Evolutionary conservation across 2,888 invertebrate species (phyloP), one percentile per base, ranked within the genome.

Genomic region (Phortica okadai): DNA sequence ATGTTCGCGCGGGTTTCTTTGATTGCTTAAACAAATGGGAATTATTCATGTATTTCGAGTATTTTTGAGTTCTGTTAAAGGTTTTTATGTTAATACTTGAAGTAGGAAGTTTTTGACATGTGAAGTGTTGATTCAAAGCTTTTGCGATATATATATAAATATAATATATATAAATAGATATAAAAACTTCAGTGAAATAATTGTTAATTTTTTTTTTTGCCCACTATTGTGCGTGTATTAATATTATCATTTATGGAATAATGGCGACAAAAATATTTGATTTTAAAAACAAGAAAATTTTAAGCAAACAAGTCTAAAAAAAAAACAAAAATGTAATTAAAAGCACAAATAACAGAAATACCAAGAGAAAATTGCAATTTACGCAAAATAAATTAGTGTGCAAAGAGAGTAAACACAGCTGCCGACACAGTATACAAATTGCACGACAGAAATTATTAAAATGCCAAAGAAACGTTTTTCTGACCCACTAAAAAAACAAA

Each of bases 301-400:
- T 7, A 45, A 33, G 0, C 5, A 21, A n/a, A 69, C 21, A 21
- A 0, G n/a, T n/a, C n/a, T n/a, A n/a, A n/a, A n/a, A n/a, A 69
- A n/a, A 41, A 33, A 66, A 66, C 21, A 21, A 0, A 66, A 7
- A 33, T 66, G 25, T 69, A 69, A 45, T 69, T 42, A 69, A 45
- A 69, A n/a, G n/a, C 33, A 45, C 41, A 69, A 69, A 69, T 44
- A 69, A 6, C n/a, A 14, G 8, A 45, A 69, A 42, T 69, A 33
- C 44, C 44, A 69, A 14, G 50, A 6, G 69, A 11, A 69, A 45
- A 14, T 69, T 69, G 69, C 44, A 42, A 42, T 69, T 69, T 69
- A 3, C 41, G 69, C 69, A 45, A 44, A 69, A 16, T 69, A 69
- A 69, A 69, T 69, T 69, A 6, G 7, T 14, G 16, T 16, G n/a